Base-by-base conservation (phyloP, 2,888 invertebrate species). In the Microctonus aethiopoides region DNA sequence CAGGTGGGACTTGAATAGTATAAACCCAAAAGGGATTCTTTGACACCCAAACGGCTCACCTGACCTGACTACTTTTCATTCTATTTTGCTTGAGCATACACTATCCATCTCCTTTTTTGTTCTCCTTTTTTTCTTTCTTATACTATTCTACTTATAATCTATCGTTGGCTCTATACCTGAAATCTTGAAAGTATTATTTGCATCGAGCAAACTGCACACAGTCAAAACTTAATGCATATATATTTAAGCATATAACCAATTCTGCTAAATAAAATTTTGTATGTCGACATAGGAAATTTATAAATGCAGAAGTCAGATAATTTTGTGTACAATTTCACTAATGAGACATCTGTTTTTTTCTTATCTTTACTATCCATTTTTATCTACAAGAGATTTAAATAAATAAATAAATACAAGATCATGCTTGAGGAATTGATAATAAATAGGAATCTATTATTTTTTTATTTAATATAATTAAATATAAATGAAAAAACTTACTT, bases 1-100 rank as follows among this genome's bases (percentile, higher is more conserved):
- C 84, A 83, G 83, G 84, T 85, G 83, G 83, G 79, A 80, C 78
- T 77, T 82, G 80, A 84, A 84, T 84, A 81, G 78, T 73, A 75
- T 73, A 71, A 74, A 75, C 66, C 79, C 75, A 72, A 64, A 77
- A 80, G 78, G 79, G 82, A 80, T 82, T 81, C 83, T 80, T 78
- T 80, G 78, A 82, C 78, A 79, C 78, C 80, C 77, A 78, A 79
- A 79, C n/a, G 82, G 78, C 16, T 81, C 83, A 81, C 80, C 81
- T 78, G 80, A 80, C 80, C 81, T 78, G 76, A 76, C 32, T 16
- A 29, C 29, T 7, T 46, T 16, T 46, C 46, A 16, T 16, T 46
- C 46, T 46, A 20, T 46, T 16, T n/a, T n/a, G 20, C 46, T 46
- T n/a, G 16, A 1, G 16, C 1, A 5, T 6, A 5, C 39, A 13